Evolutionary conservation across 2,888 invertebrate species (phyloP), one percentile per base, ranked within the genome.

Genomic region (Lithophane ornitopus): DNA sequence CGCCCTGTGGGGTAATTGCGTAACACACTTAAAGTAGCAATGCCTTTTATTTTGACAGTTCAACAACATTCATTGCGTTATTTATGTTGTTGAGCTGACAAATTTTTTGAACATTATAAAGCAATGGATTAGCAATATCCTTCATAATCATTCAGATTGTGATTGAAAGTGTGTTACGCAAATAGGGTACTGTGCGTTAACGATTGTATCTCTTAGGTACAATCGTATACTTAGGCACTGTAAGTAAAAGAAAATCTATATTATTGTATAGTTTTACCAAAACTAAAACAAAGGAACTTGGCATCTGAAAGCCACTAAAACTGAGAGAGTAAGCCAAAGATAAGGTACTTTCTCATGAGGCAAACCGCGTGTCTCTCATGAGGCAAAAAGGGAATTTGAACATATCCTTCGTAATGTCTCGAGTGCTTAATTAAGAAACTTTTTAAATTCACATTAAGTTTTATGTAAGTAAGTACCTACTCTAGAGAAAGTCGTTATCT

Each of bases 381-480:
- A 67, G 16, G 26, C 14, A 58, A 80, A 81, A 59, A 39, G 1
- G 49, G 4, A 61, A 71, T n/a, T 63, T 12, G 54, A 26, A 52
- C 14, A 61, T 52, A 39, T 61, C 34, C 26, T 46, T 12, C 19
- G 19, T 61, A 44, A 54, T 41, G 59, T 14, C 49, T 74, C 14
- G 26, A 34, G 52, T 63, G 14, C 46, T 67, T 83, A 72, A 76
- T 81, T 74, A 69, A 52, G 49, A 74, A 85, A 85, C 74, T 84
- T 83, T 70, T 82, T 52, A 67, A 76, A 72, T 65, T 67, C 76
- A 63, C 39, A 70, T 85, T 71, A 68, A 56, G 54, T 81, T 85
- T 66, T 49, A 72, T 52, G 44, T 81, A 14, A 79, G 59, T 58
- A 54, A 79, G 59, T 63, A 54, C n/a, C n/a, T n/a, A n/a, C 39